These are phyloP conservation scores for Nephrotoma flavescens DNA, from an alignment of 2,888 invertebrate genomes.

Conservation along the genomic window DNA sequence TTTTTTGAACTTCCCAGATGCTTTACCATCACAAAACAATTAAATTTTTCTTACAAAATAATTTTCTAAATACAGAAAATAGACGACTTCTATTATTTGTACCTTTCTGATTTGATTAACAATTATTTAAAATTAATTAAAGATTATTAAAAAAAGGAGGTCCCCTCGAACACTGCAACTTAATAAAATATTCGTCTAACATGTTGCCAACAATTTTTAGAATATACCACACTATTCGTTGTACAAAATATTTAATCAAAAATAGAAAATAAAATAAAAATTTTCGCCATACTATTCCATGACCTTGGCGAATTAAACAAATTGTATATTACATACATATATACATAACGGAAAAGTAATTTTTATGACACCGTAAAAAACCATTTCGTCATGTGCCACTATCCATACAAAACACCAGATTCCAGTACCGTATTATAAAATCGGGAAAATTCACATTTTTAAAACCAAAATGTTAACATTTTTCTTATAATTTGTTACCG, in stretches of 20 bases:
- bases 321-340: neutral
- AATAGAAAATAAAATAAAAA: neutral
- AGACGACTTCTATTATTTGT: too few species aligned
- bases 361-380: neutral
- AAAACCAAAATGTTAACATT: neutral
- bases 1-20: too few species aligned
- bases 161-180: too few species aligned
- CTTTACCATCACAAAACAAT: too few species aligned
- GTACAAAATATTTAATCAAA: neutral
- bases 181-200: too few species aligned
- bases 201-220: too few species aligned
- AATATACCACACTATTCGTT: neutral
- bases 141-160: too few species aligned
- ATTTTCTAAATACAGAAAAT: too few species aligned
- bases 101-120: too few species aligned
- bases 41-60: too few species aligned
- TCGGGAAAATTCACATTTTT: neutral
- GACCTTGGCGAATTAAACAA: neutral
- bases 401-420: neutral
- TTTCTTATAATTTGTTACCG: neutral
- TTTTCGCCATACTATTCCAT: neutral
- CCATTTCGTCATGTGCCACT: neutral
- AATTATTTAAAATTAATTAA: too few species aligned
- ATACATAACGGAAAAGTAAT: neutral
- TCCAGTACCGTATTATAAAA: neutral